These are phyloP conservation scores for Caenorhabditis tropicalis DNA, from an alignment of 1,140 invertebrate species.

Conservation along the genomic window DNA sequence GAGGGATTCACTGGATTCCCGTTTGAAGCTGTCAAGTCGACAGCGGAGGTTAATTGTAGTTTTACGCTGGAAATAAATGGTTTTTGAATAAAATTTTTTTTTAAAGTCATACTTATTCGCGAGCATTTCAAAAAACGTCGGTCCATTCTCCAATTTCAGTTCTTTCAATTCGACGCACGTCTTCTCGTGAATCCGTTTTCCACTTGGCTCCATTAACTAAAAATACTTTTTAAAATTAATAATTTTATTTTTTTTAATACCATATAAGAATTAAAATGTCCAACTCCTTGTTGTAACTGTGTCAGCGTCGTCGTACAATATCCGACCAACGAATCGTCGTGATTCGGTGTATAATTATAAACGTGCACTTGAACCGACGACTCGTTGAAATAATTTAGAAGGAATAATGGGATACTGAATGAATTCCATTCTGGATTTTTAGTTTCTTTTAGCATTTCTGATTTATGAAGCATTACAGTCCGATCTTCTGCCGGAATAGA, in stretches of 20 bases:
- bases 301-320: slow-evolving; percentile 6
- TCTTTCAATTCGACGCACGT: slow-evolving; percentile 7
- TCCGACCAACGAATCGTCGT: not conserved
- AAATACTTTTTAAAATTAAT: not conserved
- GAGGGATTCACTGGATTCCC: slow-evolving; percentile 45
- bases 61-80: slow-evolving; percentile 11
- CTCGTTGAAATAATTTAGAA: slow-evolving; percentile 29
- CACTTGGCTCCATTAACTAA: not conserved
- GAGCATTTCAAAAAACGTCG: slow-evolving; percentile 13
- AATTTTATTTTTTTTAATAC: not conserved
- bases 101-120: not conserved
- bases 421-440: not conserved
- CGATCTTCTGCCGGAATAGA: not conserved
- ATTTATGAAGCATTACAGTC: not conserved
- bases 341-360: slow-evolving; percentile 29
- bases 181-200: slow-evolving; percentile 10
- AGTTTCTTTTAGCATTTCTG: slow-evolving; percentile 10
- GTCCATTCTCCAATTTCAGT: not conserved
- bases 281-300: slow-evolving; percentile 11
- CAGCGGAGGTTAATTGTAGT: not conserved
- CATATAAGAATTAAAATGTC: slow-evolving; percentile 22
- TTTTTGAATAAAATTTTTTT: not conserved
- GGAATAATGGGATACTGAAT: not conserved
- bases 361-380: slow-evolving; percentile 19
- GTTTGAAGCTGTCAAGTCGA: slow-evolving; percentile 53